phyloP scores from a whole-genome alignment of 2,888 invertebrate species.

The Taphrorychus bicolor region DNA sequence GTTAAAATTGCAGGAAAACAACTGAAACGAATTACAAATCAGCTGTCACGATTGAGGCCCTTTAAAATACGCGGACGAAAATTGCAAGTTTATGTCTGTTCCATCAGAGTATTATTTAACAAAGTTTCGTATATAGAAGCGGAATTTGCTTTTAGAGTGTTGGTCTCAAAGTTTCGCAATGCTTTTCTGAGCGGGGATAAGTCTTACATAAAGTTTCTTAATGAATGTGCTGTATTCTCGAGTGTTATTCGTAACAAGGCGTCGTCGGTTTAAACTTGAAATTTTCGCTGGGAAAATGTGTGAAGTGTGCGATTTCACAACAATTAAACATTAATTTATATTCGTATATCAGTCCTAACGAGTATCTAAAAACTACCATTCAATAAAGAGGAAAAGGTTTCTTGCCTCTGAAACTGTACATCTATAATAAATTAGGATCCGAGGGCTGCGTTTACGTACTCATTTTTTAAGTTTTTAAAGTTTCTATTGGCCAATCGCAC shows the following conservation, averaged over 20 bases:
- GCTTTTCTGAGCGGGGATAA: background rate
- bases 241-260: no score
- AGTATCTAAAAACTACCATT: slow-evolving; percentile 51
- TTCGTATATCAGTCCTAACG: slow-evolving; percentile 58
- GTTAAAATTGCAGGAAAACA: background rate
- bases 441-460: slow-evolving; percentile 2
- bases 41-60: background rate
- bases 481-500: no score
- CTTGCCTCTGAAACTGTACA: slow-evolving; percentile 24
- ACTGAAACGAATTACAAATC: slow-evolving; percentile 1
- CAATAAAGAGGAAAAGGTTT: slow-evolving; percentile 24
- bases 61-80: slow-evolving; percentile 19
- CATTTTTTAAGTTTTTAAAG: no score
- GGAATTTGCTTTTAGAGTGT: no score
- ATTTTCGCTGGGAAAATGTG: slow-evolving; percentile 53
- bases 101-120: no score
- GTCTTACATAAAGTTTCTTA: no score
- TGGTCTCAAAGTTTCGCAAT: background rate
- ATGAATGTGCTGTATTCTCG: no score
- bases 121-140: no score
- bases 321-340: slow-evolving; percentile 57
- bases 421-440: slow-evolving; percentile 15
- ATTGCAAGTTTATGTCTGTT: slow-evolving; percentile 19
- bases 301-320: slow-evolving; percentile 53
- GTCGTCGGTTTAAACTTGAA: slow-evolving; percentile 32